A percentile compares a stretch with the other conserved stretches of the same genome.
These are phyloP conservation scores for Porites lobata DNA, from an alignment of 92 coral and sea anemone species.

Conservation along the genomic window DNA sequence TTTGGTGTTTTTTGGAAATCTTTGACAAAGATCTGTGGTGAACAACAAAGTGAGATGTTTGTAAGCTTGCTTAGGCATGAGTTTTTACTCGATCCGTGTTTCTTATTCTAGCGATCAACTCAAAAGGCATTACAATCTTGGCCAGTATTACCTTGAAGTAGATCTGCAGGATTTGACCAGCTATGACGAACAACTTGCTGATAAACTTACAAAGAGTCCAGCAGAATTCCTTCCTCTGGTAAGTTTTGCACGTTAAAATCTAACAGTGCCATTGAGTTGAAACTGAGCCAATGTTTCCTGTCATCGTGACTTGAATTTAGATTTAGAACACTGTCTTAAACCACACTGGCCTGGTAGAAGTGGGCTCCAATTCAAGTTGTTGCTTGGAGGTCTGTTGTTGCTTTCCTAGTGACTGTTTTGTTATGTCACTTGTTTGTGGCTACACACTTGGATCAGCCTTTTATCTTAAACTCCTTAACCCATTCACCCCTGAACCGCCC, in stretches of 20 bases:
- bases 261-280: neutral
- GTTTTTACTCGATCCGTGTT: neutral
- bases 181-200: conserved; percentile 90
- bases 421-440: too few relatives aligned
- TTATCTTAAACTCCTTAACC: too few relatives aligned
- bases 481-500: too few relatives aligned
- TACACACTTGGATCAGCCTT: too few relatives aligned
- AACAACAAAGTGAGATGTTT: neutral
- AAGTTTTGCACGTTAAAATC: neutral
- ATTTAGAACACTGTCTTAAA: neutral
- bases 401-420: too few relatives aligned
- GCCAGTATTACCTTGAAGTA: conserved; percentile 86
- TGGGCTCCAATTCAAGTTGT: too few relatives aligned
- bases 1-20: neutral
- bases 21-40: neutral
- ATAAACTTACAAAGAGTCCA: conserved; percentile 90
- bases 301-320: neutral
- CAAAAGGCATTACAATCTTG: conserved; percentile 89
- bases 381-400: too few relatives aligned
- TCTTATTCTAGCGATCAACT: conserved; percentile 85
- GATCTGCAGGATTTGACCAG: conserved; percentile 93
- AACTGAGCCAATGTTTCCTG: neutral
- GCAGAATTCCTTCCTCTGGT: conserved; percentile 96
- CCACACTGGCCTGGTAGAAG: too few relatives aligned
- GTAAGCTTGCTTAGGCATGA: neutral